These are phyloP conservation scores for Euschistus heros DNA, from an alignment of 1,140 invertebrate species.

Conservation along the genomic window DNA sequence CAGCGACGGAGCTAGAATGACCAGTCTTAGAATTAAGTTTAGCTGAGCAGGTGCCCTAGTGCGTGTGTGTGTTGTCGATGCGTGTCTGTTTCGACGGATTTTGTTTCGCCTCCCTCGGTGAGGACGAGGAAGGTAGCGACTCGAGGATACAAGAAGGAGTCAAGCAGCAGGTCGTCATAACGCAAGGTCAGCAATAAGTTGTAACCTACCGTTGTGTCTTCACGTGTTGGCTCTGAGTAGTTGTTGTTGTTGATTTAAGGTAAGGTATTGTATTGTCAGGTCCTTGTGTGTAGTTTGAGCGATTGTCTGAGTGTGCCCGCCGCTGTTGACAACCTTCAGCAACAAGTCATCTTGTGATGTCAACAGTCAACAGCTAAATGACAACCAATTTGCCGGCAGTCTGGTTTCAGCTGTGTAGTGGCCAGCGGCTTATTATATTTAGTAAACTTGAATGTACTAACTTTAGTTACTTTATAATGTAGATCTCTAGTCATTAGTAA, in stretches of 20 bases:
- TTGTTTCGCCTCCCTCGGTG: slow-evolving; percentile 69
- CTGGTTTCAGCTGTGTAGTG: no score
- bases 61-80: slow-evolving; percentile 39
- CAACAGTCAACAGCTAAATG: no score
- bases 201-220: slow-evolving; percentile 25
- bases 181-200: slow-evolving; percentile 15
- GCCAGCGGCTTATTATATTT: no score
- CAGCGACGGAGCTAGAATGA: slow-evolving; percentile 19
- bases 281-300: slow-evolving; percentile 21
- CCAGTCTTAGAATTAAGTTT: slow-evolving; percentile 1
- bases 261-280: slow-evolving; percentile 22
- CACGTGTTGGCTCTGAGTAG: not conserved
- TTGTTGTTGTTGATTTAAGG: no score
- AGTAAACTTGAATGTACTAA: no score
- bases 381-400: no score
- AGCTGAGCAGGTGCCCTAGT: not conserved
- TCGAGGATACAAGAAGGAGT: slow-evolving; percentile 28
- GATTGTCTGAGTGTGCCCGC: slow-evolving; percentile 12
- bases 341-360: no score
- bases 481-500: no score
- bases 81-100: slow-evolving; percentile 75
- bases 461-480: no score
- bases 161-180: not conserved
- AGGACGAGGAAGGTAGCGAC: slow-evolving; percentile 48
- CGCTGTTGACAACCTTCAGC: no score